A percentile compares a stretch with the other conserved stretches of the same genome.
Conservation (phyloP, 2,888 invertebrate species). For the Serrognathus titanus region DNA sequence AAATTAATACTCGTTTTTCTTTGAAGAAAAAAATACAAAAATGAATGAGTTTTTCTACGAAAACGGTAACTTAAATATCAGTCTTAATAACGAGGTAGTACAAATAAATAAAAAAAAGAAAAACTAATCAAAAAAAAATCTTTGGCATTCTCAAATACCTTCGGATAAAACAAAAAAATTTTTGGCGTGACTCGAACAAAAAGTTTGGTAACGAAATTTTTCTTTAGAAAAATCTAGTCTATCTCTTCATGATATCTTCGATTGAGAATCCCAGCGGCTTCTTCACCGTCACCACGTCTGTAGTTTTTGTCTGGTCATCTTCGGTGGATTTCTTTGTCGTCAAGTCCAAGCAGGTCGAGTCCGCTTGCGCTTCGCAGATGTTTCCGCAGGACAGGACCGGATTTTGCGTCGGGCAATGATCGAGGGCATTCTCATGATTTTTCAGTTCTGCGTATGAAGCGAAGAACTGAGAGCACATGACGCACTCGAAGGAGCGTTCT, state of each 20-base stretch:
- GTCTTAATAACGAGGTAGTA: slow-evolving; percentile 21
- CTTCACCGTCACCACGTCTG: slow-evolving; percentile 44
- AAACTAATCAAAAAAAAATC: slow-evolving; percentile 4
- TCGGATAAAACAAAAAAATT: slow-evolving; percentile 1
- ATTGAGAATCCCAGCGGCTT: slow-evolving; percentile 75
- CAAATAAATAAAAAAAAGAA: slow-evolving; percentile 5
- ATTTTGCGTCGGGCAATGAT: background rate
- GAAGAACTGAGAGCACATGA: slow-evolving; percentile 84
- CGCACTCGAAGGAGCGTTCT: slow-evolving; percentile 87
- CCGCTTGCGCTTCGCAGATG: slow-evolving; percentile 20
- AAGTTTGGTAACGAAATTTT: slow-evolving; percentile 5
- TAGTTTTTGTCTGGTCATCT: slow-evolving; percentile 4
- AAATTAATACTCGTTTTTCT: no score
- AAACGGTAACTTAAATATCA: slow-evolving; percentile 25
- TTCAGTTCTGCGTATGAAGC: slow-evolving; percentile 81
- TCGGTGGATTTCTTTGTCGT: slow-evolving; percentile 31
- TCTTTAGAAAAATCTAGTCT: slow-evolving; percentile 35
- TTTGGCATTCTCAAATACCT: slow-evolving; percentile 9
- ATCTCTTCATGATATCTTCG: slow-evolving; percentile 86
- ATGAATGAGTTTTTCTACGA: background rate
- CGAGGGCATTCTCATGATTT: slow-evolving; percentile 81
- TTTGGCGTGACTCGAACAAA: background rate
- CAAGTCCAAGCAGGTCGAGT: slow-evolving; percentile 37
- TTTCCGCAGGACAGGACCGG: slow-evolving; percentile 1
- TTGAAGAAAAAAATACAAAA: background rate